phyloP scores from a whole-genome alignment of 2,888 invertebrate genomes.

The Strigamia crassipes region DNA sequence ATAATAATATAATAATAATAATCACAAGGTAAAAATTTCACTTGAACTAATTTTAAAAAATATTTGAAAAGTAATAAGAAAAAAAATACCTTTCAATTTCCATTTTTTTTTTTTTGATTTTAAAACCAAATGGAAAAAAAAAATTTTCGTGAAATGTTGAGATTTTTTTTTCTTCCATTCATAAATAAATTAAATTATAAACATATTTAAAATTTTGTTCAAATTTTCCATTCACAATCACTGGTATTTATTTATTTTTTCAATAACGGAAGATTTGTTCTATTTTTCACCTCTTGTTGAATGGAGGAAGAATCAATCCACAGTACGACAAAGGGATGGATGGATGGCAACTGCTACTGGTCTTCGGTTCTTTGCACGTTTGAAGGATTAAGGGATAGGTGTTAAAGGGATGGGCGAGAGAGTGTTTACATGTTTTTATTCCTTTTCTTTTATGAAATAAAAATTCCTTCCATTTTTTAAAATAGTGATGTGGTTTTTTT shows the following conservation, averaged over 20 bases:
- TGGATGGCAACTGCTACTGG: constrained; percentile 29
- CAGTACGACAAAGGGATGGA: constrained; percentile 29
- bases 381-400: constrained; percentile 27
- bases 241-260: background rate
- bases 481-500: constrained; percentile 20
- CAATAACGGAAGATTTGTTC: constrained; percentile 9
- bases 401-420: constrained; percentile 26
- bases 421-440: constrained; percentile 22
- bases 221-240: constrained; percentile 23
- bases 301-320: background rate
- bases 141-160: background rate
- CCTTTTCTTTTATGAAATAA: background rate
- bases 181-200: constrained; percentile 2
- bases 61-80: constrained; percentile 7
- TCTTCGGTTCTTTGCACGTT: constrained; percentile 31
- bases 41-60: background rate
- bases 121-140: constrained; percentile 3
- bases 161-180: constrained; percentile 15
- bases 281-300: constrained; percentile 23
- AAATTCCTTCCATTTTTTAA: constrained; percentile 25
- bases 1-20: too few species aligned
- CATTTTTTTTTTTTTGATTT: background rate
- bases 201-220: constrained; percentile 12
- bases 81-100: constrained; percentile 8
- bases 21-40: background rate